A percentile compares a stretch with the other conserved stretches of the same genome.
Evolutionary conservation across 2,888 invertebrate genomes (phyloP).

Genomic region (Leptothorax acervorum): DNA sequence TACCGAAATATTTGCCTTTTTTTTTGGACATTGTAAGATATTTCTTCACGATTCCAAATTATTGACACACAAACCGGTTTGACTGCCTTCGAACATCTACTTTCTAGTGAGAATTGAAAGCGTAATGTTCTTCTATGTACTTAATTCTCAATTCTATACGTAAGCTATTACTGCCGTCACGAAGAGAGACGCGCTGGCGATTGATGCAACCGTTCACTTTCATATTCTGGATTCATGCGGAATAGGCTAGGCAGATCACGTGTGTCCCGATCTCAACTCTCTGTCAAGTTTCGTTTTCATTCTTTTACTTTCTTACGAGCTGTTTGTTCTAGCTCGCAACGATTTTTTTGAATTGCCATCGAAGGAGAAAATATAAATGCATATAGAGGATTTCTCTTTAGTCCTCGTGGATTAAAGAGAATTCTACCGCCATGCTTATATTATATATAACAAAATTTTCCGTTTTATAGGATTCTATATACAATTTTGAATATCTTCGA

Average conservation of each 20-base stretch:
- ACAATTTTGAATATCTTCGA: neutral
- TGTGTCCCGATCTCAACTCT: neutral
- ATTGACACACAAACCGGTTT: conserved; percentile 23
- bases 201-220: conserved; percentile 40
- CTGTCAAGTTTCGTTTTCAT: conserved; percentile 11
- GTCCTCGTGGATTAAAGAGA: neutral
- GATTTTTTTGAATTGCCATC: neutral
- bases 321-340: neutral
- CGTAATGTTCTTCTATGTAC: conserved; percentile 24
- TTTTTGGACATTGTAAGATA: neutral
- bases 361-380: neutral
- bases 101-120: conserved; percentile 38
- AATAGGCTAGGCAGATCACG: neutral
- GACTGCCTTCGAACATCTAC: neutral
- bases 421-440: neutral
- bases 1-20: neutral
- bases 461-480: neutral
- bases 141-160: conserved; percentile 27
- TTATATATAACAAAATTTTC: neutral
- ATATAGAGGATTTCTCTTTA: no score
- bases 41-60: neutral
- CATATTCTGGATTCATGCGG: neutral
- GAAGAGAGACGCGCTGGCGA: conserved; percentile 19
- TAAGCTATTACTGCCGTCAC: neutral
- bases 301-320: conserved; percentile 9